Conservation (phyloP, 2,888 invertebrate genomes). For the Herminia tarsipennalis region DNA sequence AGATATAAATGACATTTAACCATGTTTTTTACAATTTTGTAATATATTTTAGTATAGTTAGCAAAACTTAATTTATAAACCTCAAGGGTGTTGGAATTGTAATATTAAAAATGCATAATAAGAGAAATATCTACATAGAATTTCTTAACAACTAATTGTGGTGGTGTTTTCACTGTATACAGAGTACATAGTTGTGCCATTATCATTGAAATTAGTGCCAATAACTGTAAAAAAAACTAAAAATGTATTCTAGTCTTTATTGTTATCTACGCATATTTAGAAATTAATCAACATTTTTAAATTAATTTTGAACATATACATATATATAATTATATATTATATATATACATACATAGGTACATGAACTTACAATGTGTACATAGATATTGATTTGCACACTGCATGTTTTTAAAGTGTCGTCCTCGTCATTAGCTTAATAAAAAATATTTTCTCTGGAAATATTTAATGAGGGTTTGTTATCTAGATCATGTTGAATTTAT, state of each 20-base stretch:
- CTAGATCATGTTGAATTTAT: constrained; percentile 53
- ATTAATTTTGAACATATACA: constrained; percentile 75
- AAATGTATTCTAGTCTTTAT: constrained; percentile 86
- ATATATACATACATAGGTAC: constrained; percentile 57
- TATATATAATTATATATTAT: constrained; percentile 44
- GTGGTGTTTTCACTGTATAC: constrained; percentile 63
- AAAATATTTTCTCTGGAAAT: constrained; percentile 51
- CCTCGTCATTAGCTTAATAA: constrained; percentile 53
- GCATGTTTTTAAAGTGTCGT: constrained; percentile 67
- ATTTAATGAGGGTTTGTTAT: constrained; percentile 54
- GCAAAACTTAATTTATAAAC: constrained; percentile 71
- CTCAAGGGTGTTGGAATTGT: constrained; percentile 63
- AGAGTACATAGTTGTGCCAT: constrained; percentile 82
- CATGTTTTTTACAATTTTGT: constrained; percentile 78
- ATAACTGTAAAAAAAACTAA: constrained; percentile 82
- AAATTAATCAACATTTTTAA: constrained; percentile 80
- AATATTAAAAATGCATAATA: constrained; percentile 61
- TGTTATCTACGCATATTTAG: constrained; percentile 83
- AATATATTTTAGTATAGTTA: constrained; percentile 79
- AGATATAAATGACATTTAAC: constrained; percentile 70
- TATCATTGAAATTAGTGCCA: constrained; percentile 82
- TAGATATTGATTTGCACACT: constrained; percentile 76
- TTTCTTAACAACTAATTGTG: constrained; percentile 39
- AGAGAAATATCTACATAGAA: constrained; percentile 42
- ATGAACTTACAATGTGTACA: constrained; percentile 70